Evolutionary conservation across 2,888 invertebrate species (phyloP), one percentile per base, ranked within the genome.

Genomic region (Coronaproctus castanopsis): DNA sequence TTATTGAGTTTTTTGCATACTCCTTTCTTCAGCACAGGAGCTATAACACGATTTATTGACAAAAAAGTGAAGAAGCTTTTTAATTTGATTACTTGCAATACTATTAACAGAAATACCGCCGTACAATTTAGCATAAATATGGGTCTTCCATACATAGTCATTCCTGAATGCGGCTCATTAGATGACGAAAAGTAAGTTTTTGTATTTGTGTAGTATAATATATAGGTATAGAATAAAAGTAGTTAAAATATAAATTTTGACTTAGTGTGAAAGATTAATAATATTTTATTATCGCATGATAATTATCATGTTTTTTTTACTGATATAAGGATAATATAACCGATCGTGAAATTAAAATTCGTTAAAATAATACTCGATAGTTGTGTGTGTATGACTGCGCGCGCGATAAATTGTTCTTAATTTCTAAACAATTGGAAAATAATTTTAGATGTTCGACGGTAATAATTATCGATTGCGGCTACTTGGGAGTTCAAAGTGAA

Each of bases 91-190:
- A 58, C 62, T 22, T 55, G 57, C 2, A 55, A 63, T 59, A 64
- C 66, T 0, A 75, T 75, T 65, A 73, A 74, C 21, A 72, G 78
- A 66, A 75, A 76, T 64, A 78, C 79, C 71, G 76, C 81, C 64
- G 75, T 83, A 66, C 78, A 80, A 64, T 70, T 87, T n/a, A 82
- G 81, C 66, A 75, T 87, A 61, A 83, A 87, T 65, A 72, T 87
- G 56, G 83, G 82, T 69, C 81, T 84, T 5, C 87, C 87, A 0
- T 84, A 85, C 66, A 68, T 87, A 10, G 78, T 87, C 3, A 72
- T 88, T 60, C 86, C 87, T 0, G 85, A 87, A 68, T 77, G 79
- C 65, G 86, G 85, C 20, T 80, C 82, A 50, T 71, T 79, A 36
- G 36, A 36, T 36, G 36, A 36, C 60, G 76, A 79, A 66, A 80